These are phyloP conservation scores for Diploptera punctata DNA, from an alignment of 2,888 invertebrate genomes.

Conservation along the genomic window DNA sequence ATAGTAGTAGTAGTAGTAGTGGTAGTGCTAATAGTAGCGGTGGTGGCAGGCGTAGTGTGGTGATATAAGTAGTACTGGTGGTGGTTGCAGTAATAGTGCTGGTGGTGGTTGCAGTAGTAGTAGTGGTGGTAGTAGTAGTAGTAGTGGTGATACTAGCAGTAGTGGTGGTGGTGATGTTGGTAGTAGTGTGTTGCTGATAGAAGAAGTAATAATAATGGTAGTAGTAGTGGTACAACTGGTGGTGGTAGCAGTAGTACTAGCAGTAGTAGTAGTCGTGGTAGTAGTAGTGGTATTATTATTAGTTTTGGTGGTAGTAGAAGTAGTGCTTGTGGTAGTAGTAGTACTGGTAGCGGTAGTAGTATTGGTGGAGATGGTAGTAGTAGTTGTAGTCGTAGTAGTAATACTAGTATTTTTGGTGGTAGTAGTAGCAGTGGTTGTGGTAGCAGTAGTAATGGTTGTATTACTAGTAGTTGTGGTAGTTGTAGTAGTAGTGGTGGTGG, in stretches of 20 bases:
- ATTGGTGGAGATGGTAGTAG: not conserved
- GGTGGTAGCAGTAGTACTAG: not conserved
- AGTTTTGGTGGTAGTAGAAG: not conserved
- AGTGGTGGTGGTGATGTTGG: too few species aligned
- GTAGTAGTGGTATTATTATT: not conserved
- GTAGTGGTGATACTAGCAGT: not conserved
- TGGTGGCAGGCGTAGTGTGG: not conserved
- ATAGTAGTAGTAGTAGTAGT: not conserved
- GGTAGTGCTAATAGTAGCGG: too few species aligned
- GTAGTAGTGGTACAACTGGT: too few species aligned
- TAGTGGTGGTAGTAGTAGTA: not conserved
- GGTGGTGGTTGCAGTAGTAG: not conserved
- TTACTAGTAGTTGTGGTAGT: not conserved
- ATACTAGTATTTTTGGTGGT: not conserved
- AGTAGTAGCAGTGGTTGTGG: not conserved
- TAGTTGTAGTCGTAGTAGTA: not conserved
- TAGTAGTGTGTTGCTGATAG: too few species aligned
- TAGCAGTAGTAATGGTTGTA: too few species aligned
- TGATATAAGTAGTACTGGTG: not conserved
- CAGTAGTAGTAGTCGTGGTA: not conserved
- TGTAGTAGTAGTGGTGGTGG: not conserved
- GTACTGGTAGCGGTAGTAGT: not conserved
- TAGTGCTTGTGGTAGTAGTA: too few species aligned
- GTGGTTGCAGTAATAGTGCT: not conserved
- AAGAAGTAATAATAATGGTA: not conserved